These are phyloP conservation scores for Cyrtonyx montezumae DNA, from an alignment of 2,113 vertebrate genomes.

Conservation along the genomic window DNA sequence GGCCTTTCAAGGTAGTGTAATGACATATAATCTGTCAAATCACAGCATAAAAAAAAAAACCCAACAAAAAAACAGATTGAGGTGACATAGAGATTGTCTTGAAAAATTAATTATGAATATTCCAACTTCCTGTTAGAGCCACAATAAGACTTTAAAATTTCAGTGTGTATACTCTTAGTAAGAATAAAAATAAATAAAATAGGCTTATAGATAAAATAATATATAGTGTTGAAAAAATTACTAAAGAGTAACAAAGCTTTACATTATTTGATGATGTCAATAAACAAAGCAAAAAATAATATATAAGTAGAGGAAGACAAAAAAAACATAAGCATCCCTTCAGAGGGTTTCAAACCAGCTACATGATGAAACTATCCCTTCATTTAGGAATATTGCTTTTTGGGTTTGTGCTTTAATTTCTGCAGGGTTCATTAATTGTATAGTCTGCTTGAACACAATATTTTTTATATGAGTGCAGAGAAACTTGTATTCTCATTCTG, in stretches of 20 bases:
- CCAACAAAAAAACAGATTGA: background rate
- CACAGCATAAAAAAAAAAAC: background rate
- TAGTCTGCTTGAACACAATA: background rate
- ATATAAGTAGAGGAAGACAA: background rate
- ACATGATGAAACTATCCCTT: background rate
- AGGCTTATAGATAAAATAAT: background rate
- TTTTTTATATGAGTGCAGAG: background rate
- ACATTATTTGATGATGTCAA: background rate
- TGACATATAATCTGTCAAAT: background rate
- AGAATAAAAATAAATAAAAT: background rate
- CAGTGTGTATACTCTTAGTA: background rate
- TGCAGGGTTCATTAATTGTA: accelerated
- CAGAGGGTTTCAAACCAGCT: background rate
- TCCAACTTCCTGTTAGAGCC: background rate
- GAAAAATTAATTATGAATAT: background rate
- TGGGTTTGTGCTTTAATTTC: background rate
- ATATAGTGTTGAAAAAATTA: background rate
- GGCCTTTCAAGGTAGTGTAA: background rate
- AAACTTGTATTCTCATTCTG: background rate
- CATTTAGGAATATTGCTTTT: background rate
- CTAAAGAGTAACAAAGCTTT: background rate
- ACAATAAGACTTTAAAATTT: background rate
- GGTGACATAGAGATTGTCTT: background rate
- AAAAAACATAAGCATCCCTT: background rate
- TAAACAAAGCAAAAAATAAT: background rate